These are phyloP conservation scores for Ephestia elutella DNA, from an alignment of 1,140 invertebrate species.

Conservation along the genomic window DNA sequence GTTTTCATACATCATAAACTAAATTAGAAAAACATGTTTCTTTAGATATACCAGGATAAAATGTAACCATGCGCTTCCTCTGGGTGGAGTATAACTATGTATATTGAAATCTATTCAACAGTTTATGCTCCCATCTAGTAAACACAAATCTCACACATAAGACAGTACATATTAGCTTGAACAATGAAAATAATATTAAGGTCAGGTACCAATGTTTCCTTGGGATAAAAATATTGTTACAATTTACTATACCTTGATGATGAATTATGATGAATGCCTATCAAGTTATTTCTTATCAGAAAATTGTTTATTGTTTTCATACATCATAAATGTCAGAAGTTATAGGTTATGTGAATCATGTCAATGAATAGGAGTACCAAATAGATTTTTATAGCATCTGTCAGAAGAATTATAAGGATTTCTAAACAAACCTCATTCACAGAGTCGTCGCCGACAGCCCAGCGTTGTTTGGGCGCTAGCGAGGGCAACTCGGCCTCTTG, in stretches of 20 bases:
- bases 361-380: neutral
- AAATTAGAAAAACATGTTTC: too few species aligned
- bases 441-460: slow-evolving; percentile 87
- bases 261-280: neutral
- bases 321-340: neutral
- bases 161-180: neutral
- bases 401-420: neutral
- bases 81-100: too few species aligned
- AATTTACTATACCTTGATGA: neutral
- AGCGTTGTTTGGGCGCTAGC: slow-evolving; percentile 82
- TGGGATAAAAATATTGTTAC: too few species aligned
- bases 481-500: slow-evolving; percentile 83
- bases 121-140: too few species aligned
- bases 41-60: too few species aligned
- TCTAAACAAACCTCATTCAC: slow-evolving; percentile 78
- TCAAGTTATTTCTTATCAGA: neutral
- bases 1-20: too few species aligned
- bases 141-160: too few species aligned
- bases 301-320: slow-evolving; percentile 5
- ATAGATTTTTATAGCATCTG: neutral
- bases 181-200: neutral
- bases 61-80: too few species aligned
- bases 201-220: neutral
- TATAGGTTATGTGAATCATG: slow-evolving; percentile 1
- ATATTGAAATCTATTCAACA: too few species aligned